Evolutionary conservation across 2,113 vertebrate genomes (phyloP), one percentile per base, ranked within the genome.

Genomic region (Tretioscincus oriximinensis): DNA sequence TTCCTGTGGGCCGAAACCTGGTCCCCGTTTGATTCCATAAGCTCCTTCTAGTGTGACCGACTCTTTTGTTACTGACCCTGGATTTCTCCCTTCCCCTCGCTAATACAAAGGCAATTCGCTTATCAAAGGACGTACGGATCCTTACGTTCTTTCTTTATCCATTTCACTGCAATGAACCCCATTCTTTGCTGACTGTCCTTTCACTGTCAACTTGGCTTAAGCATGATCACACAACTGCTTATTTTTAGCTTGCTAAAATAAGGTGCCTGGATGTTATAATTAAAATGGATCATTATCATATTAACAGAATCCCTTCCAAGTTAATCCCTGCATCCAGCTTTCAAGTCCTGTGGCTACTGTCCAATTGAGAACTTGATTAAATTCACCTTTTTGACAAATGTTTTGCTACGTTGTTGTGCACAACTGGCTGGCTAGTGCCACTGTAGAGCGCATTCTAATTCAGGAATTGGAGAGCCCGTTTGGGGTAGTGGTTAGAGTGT

Each of bases 251-350:
- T 70, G 83, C 76, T 82, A 76, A 90, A 88, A 81, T 85, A 84
- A 87, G 82, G 83, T 5, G 64, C 58, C 89, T 63, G n/a, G 85
- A 85, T 81, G 89, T 89, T 92, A 45, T 88, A 90, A 93, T 90
- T 88, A 91, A 91, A 93, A 77, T 51, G 84, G 84, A 90, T 91
- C 70, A 74, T 91, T 92, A 92, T 77, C 91, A 86, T 82, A 89
- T 91, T 92, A 93, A 90, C 87, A 75, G 89, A 84, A 84, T 80
- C 69, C 76, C 79, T 65, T 74, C 76, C 77, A 79, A 88, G 84
- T 84, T 85, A 74, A 88, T 90, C 80, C 60, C 65, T 63, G n/a
- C 66, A 67, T 54, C 21, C 47, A 0, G 0, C 41, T 1, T 58
- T 82, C 73, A 24, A 5, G 2, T 70, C 60, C 81, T 24, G 0